phyloP scores from a whole-genome alignment of 2,113 vertebrate species.

The Candoia aspera region DNA sequence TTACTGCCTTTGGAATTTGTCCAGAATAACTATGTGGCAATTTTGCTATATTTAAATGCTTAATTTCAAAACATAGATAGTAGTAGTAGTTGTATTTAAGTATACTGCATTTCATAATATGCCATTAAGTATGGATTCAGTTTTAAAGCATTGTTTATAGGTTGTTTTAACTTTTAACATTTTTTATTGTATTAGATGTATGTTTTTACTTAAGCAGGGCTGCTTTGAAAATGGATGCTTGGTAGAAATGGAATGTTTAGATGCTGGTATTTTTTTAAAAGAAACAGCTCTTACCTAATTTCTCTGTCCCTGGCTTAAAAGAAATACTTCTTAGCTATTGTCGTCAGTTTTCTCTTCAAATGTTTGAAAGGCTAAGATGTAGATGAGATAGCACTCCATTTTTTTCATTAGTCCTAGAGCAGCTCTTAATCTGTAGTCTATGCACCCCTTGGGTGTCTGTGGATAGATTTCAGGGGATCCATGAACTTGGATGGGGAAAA shows the following conservation, averaged over 20 bases:
- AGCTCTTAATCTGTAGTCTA: background rate
- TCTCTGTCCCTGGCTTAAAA: background rate
- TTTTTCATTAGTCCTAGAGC: background rate
- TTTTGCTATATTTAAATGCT: background rate
- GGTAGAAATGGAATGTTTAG: background rate
- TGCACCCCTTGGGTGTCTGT: background rate
- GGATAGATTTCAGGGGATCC: background rate
- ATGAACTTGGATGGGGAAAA: background rate
- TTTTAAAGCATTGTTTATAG: background rate
- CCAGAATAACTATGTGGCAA: background rate
- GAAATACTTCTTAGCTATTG: background rate
- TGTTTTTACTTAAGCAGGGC: background rate
- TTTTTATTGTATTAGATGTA: background rate
- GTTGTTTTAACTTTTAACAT: background rate
- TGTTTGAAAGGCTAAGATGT: background rate
- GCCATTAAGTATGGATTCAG: background rate
- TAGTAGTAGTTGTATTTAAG: background rate
- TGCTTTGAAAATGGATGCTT: background rate
- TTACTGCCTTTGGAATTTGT: background rate
- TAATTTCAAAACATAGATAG: background rate
- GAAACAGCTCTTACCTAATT: background rate
- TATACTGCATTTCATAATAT: background rate
- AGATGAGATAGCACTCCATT: background rate
- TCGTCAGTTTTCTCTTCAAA: background rate
- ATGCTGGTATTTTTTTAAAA: background rate